These are phyloP conservation scores for Gorsachius magnificus DNA, from an alignment of 2,797 vertebrate genomes.

Conservation along the genomic window DNA sequence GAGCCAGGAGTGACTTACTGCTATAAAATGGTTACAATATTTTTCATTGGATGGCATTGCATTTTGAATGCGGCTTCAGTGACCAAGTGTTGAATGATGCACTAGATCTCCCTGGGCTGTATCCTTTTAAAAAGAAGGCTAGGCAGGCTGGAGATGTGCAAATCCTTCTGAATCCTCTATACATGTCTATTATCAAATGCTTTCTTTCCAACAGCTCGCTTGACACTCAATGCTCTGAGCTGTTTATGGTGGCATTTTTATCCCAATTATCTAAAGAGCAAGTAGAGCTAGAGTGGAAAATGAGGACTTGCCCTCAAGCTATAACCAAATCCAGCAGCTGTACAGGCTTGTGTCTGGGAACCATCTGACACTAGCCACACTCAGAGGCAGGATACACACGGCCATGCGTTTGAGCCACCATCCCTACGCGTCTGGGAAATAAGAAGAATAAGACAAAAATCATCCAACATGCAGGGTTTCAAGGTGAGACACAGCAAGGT, in stretches of 20 bases:
- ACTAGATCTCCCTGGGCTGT: not conserved
- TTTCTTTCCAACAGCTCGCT: not conserved
- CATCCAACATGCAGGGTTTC: not conserved
- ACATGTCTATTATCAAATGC: rapidly evolving
- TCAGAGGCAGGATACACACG: not conserved
- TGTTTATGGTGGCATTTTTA: not conserved
- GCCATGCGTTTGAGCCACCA: not conserved
- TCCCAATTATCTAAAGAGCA: not conserved
- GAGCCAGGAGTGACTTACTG: not conserved
- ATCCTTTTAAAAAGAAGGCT: not conserved
- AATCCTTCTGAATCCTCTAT: not conserved
- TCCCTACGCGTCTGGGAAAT: no score
- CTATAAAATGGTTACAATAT: not conserved
- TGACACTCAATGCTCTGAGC: not conserved
- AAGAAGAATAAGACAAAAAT: not conserved
- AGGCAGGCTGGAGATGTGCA: not conserved
- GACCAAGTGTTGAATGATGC: rapidly evolving
- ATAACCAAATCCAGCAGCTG: not conserved
- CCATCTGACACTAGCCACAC: not conserved
- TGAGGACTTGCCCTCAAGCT: not conserved
- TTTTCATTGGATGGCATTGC: not conserved
- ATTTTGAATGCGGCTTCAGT: not conserved
- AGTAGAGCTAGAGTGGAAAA: not conserved
- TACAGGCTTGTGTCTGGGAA: not conserved
- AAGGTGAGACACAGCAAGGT: not conserved